Evolutionary conservation across 2,888 invertebrate genomes (phyloP).

Genomic region (Agrotis puta): DNA sequence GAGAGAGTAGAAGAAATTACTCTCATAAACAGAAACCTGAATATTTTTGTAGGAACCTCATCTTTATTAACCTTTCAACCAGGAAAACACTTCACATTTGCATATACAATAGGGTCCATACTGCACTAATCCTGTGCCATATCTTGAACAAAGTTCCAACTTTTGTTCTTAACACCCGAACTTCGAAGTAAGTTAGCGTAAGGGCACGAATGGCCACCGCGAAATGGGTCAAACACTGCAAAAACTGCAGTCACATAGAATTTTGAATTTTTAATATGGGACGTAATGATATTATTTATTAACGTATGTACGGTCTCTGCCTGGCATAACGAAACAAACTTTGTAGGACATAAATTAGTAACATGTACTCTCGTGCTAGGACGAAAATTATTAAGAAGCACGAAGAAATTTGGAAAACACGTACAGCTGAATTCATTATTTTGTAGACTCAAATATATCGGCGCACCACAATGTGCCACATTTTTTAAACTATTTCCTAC

Average conservation of each 20-base stretch:
- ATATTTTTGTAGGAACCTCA: not conserved
- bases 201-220: constrained; percentile 27
- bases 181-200: constrained; percentile 42
- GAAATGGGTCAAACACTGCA: constrained; percentile 50
- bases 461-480: no score
- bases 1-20: no score
- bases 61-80: not conserved
- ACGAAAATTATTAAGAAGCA: not conserved
- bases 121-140: constrained; percentile 23
- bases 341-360: not conserved
- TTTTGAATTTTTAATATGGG: constrained; percentile 31
- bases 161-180: constrained; percentile 56
- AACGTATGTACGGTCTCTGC: not conserved
- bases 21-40: not conserved
- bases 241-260: constrained; percentile 40
- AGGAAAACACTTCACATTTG: constrained; percentile 11
- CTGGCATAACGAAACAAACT: not conserved
- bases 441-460: no score
- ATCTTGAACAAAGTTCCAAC: constrained; percentile 45
- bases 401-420: not conserved
- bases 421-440: not conserved
- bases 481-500: no score
- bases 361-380: not conserved
- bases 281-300: constrained; percentile 4
- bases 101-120: constrained; percentile 28